A percentile compares a stretch with the other conserved stretches of the same genome.
Conservation (phyloP, 2,888 invertebrate species). For the Phytoseiulus persimilis region DNA sequence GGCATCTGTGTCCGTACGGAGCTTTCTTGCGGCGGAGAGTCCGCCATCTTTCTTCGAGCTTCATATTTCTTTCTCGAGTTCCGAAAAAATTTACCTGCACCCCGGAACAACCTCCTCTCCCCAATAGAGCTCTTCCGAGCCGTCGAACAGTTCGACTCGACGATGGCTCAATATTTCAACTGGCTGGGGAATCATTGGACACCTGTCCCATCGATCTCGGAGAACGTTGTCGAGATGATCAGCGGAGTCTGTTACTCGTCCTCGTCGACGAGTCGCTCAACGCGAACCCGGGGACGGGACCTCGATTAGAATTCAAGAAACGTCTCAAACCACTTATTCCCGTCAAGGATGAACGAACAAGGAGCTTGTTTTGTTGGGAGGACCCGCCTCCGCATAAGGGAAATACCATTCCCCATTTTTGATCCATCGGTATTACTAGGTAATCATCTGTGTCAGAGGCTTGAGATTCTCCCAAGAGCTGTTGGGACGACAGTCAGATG, state of each 20-base stretch:
- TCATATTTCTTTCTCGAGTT: neutral
- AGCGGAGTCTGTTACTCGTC: neutral
- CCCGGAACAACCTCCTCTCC: neutral
- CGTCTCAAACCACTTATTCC: neutral
- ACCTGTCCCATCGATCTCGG: neutral
- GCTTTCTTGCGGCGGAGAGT: too few relatives aligned
- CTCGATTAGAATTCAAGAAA: neutral
- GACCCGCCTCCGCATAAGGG: too few relatives aligned
- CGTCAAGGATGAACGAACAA: too few relatives aligned
- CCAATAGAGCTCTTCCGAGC: neutral
- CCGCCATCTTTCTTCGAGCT: too few relatives aligned
- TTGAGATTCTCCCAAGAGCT: too few relatives aligned
- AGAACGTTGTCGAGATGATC: neutral
- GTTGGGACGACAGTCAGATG: too few relatives aligned
- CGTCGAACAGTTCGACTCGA: neutral
- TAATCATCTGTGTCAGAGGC: too few relatives aligned
- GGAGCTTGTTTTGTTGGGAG: too few relatives aligned
- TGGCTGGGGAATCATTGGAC: neutral
- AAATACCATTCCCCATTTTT: too few relatives aligned
- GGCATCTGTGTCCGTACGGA: too few relatives aligned
- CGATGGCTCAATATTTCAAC: neutral
- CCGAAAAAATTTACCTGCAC: neutral
- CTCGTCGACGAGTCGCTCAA: neutral
- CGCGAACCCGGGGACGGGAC: neutral
- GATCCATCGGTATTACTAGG: too few relatives aligned